phyloP scores from a whole-genome alignment of 2,888 invertebrate species.

The Mesodorylaimus sp. region DNA sequence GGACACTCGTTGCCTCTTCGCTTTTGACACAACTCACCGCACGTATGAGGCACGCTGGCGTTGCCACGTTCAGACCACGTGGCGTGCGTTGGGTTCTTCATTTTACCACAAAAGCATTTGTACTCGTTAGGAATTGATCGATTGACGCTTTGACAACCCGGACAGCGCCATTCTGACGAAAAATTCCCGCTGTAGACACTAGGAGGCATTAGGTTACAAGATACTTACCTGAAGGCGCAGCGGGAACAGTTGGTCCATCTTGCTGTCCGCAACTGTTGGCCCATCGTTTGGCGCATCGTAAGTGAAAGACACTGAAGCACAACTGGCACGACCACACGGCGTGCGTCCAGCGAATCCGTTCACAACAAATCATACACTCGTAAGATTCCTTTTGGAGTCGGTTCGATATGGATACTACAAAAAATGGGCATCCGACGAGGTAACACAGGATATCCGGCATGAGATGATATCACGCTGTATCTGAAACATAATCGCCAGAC shows the following conservation, averaged over 20 bases:
- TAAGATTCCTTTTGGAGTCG: conserved; percentile 59
- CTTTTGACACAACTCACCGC: conserved; percentile 63
- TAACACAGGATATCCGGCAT: no score
- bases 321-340: conserved; percentile 73
- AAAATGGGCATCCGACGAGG: no score
- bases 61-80: conserved; percentile 39
- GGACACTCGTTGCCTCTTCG: conserved; percentile 33
- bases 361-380: conserved; percentile 88
- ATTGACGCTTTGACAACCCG: conserved; percentile 72
- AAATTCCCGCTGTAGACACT: no score
- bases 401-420: no score
- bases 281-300: conserved; percentile 77
- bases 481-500: no score
- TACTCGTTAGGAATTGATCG: conserved; percentile 57
- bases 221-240: no score
- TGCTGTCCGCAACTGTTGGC: conserved; percentile 35
- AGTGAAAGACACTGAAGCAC: conserved; percentile 79
- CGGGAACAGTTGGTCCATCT: not conserved
- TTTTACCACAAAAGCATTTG: conserved; percentile 71
- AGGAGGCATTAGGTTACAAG: not conserved
- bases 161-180: conserved; percentile 63
- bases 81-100: conserved; percentile 45
- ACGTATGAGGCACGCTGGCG: conserved; percentile 65
- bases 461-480: no score
- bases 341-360: conserved; percentile 56